Base-by-base conservation (phyloP, 2,113 vertebrate genomes). In the Alces alces region DNA sequence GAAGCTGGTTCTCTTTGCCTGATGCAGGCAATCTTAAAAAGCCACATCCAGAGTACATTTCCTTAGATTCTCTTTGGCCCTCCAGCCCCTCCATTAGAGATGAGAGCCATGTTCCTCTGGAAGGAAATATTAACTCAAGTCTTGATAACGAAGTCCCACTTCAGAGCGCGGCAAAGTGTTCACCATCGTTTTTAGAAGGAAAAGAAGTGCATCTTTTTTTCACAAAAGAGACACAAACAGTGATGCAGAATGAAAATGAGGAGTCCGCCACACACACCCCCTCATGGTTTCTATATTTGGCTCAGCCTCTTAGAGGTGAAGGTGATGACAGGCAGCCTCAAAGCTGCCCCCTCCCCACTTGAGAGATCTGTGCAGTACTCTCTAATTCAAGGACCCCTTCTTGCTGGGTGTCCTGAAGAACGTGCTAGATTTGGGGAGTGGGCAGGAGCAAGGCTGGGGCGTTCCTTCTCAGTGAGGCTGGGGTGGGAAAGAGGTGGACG, bases 311-410 rank as follows among this genome's bases (percentile, higher is more conserved):
- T 85, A 16, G 43, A 57, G 47, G 86, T 2, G 0, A 28, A 39
- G 23, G 45, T 28, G n/a, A 25, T n/a, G 28, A 61, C 0, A 0
- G 16, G 4, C 5, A 1, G 36, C 86, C 21, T 82, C 6, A 1
- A 6, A 19, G 55, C 80, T 30, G 21, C 17, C 4, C 8, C 3
- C 45, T 28, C 45, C 33, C 28, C 27, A 19, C 25, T 6, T 5
- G 9, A 1, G 27, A 60, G 9, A 43, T 25, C 25, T 0, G 2
- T 13, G 1, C n/a, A 27, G 2, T 1, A 27, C 17, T n/a, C n/a
- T 55, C 30, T 50, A 4, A 33, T 33, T 33, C 43, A 6, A 23
- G 3, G 17, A n/a, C 23, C n/a, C 45, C 23, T 54, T 50, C 25
- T 43, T 27, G 80, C 33, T 5, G 6, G 61, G 14, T 6, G 11